These are phyloP conservation scores for Chunga burmeisteri DNA, from an alignment of 2,113 vertebrate species.

Conservation along the genomic window DNA sequence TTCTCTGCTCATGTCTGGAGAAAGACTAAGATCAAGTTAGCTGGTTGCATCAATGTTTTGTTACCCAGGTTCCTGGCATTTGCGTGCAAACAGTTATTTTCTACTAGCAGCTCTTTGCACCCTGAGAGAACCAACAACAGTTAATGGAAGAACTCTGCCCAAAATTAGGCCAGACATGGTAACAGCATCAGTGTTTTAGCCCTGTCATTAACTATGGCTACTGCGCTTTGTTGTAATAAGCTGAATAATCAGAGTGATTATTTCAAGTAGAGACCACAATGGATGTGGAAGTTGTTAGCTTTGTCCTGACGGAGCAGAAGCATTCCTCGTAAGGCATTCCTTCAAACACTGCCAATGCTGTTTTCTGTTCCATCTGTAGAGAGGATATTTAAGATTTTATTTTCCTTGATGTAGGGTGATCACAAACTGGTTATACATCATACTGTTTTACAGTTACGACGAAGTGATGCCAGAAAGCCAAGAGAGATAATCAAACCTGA, in stretches of 20 bases:
- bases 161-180: not conserved
- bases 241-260: not conserved
- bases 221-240: not conserved
- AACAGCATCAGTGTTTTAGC: not conserved
- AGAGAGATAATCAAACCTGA: not conserved
- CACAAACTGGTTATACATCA: no score
- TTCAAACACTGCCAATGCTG: fast-evolving
- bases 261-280: not conserved
- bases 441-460: not conserved
- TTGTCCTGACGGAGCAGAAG: not conserved
- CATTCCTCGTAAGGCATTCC: not conserved
- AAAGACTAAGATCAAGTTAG: not conserved
- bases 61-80: not conserved
- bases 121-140: not conserved
- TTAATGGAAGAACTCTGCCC: not conserved
- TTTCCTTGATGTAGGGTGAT: not conserved
- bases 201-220: not conserved
- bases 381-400: not conserved
- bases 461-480: not conserved
- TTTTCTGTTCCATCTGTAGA: not conserved
- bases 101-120: not conserved
- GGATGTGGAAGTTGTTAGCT: not conserved
- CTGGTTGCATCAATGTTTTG: not conserved
- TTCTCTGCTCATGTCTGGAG: not conserved
- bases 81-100: not conserved